Percentiles rank a stretch among this genome's conserved stretches.
Conservation (phyloP, 2,113 vertebrate species). For the Urocolius indicus region DNA sequence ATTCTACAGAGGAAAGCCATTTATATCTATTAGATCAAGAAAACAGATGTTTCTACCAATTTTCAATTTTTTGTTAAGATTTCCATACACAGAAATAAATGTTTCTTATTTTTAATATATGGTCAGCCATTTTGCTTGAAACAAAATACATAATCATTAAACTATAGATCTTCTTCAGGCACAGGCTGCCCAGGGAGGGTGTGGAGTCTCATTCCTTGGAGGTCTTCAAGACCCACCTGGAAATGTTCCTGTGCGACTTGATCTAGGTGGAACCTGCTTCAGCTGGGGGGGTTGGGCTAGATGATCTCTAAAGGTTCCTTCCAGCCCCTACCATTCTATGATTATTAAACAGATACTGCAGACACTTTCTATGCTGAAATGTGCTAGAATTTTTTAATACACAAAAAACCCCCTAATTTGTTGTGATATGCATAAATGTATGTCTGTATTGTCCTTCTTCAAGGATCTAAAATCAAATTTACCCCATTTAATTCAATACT, state of each 20-base stretch:
- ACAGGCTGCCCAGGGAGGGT: too few relatives aligned
- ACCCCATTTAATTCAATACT: background rate
- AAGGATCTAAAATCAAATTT: background rate
- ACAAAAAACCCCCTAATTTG: fast-evolving
- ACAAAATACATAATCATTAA: background rate
- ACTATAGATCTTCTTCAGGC: background rate
- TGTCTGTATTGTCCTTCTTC: background rate
- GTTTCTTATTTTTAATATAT: background rate
- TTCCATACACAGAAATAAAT: background rate
- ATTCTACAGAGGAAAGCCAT: background rate
- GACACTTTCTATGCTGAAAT: background rate
- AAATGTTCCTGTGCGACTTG: too few relatives aligned
- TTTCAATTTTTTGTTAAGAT: background rate
- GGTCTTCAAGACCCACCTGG: too few relatives aligned
- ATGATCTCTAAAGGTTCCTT: too few relatives aligned
- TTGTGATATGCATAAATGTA: background rate
- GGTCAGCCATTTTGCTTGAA: background rate
- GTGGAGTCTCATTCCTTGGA: too few relatives aligned
- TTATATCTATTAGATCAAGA: background rate
- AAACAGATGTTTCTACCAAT: background rate
- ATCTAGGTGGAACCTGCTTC: too few relatives aligned
- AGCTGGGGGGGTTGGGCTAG: too few relatives aligned
- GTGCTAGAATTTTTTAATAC: background rate
- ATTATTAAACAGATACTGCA: background rate
- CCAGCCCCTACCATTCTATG: too few relatives aligned